Percentiles rank a stretch among this genome's conserved stretches.
phyloP scores from a whole-genome alignment of 2,797 vertebrate genomes.

The Pempheris klunzingeri region DNA sequence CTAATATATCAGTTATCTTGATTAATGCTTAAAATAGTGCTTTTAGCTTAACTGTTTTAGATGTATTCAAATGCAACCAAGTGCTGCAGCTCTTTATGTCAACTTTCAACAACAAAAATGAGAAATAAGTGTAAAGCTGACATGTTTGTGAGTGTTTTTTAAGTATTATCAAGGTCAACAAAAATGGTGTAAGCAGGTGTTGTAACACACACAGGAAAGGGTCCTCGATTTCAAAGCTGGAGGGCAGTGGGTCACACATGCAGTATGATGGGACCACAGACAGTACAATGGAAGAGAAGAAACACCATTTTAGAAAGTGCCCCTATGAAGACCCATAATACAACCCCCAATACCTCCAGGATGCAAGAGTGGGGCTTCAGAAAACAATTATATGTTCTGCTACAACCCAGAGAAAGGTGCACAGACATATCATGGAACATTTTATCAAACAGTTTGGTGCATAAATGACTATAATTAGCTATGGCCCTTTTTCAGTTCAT shows the following conservation, averaged over 20 bases:
- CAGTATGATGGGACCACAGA: slow-evolving; percentile 64
- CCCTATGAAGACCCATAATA: slow-evolving; percentile 23
- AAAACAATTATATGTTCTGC: slow-evolving; percentile 24
- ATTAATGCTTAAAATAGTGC: slow-evolving; percentile 24
- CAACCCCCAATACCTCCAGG: background rate
- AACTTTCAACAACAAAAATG: slow-evolving; percentile 4
- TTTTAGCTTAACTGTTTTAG: slow-evolving; percentile 18
- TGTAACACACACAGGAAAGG: slow-evolving; percentile 55
- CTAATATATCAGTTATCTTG: slow-evolving; percentile 16
- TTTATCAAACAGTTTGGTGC: slow-evolving; percentile 21
- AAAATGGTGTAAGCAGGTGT: slow-evolving; percentile 51
- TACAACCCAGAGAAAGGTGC: slow-evolving; percentile 52
- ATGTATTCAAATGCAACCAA: slow-evolving; percentile 21
- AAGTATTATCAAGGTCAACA: slow-evolving; percentile 23
- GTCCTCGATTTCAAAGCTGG: slow-evolving; percentile 26
- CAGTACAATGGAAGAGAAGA: slow-evolving; percentile 43
- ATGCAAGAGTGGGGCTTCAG: slow-evolving; percentile 2
- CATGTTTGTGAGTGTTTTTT: slow-evolving; percentile 3
- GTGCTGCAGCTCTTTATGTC: slow-evolving; percentile 16
- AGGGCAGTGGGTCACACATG: slow-evolving; percentile 54
- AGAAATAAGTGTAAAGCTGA: background rate
- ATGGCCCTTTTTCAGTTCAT: slow-evolving; percentile 27
- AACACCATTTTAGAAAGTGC: slow-evolving; percentile 43
- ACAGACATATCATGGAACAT: slow-evolving; percentile 30
- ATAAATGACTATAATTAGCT: slow-evolving; percentile 10